Base-by-base conservation (phyloP, 2,113 vertebrate genomes). In the Dendrocopos noguchii region DNA sequence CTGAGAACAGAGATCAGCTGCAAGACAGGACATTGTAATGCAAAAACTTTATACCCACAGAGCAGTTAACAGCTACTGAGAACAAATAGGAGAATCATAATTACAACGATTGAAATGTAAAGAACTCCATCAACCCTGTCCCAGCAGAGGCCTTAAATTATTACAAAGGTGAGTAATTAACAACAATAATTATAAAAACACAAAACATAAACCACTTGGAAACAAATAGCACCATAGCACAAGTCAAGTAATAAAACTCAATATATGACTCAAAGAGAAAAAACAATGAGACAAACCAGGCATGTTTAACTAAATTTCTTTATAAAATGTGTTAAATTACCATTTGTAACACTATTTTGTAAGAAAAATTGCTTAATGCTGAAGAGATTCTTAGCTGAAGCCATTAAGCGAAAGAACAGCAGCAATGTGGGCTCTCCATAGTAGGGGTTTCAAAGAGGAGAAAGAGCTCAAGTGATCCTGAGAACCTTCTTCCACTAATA, bases 391-490 rank as follows among this genome's bases (percentile, higher is more conserved):
- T 73, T 59, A 64, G 53, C 56, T 77, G 17, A 80, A 42, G 25
- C 28, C 33, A 47, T 87, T 56, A 76, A 71, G 50, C 5, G 22
- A 52, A 82, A 84, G 53, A 80, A 79, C 25, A 56, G 56, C 46
- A 74, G 52, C 52, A 68, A 66, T 17, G 75, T 33, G 82, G 13
- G 46, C 74, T 83, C 67, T 85, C 79, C 79, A 80, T 60, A 74
- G 90, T 52, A 90, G 8, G 42, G 11, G 31, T 70, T 87, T 88
- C 11, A 34, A 56, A 83, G 56, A 80, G 53, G 6, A 90, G 31
- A 83, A 95, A 94, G 83, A 64, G 50, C 72, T 75, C 82, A 83
- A 60, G 82, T 77, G 75, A 95, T 85, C 72, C 76, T 85, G 82
- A 91, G 76, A 95, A 94, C 31, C 28, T 60, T 94, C 36, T 87